phyloP scores from a whole-genome alignment of 2,888 invertebrate genomes.

The Automeris io region DNA sequence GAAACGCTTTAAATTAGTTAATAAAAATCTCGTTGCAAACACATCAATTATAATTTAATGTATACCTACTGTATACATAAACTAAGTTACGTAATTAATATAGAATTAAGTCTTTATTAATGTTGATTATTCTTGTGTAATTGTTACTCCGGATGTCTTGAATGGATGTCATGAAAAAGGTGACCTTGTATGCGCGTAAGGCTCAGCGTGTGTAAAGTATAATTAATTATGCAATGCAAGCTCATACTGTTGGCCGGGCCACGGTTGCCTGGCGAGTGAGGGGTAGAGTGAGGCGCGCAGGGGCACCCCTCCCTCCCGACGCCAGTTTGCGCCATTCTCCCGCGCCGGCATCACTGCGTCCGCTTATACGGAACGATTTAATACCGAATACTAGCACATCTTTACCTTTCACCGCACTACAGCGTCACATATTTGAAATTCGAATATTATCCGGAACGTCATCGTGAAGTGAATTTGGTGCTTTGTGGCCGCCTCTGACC shows the following conservation, averaged over 20 bases:
- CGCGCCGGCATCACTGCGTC: conserved; percentile 64
- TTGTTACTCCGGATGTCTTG: conserved; percentile 15
- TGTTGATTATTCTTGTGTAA: background rate
- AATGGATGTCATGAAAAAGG: conserved; percentile 39
- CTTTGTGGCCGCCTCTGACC: conserved; percentile 61
- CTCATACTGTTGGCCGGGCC: conserved; percentile 57
- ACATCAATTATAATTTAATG: too few relatives aligned
- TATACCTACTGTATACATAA: too few relatives aligned
- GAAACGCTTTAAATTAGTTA: too few relatives aligned
- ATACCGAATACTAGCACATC: conserved; percentile 64
- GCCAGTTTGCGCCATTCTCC: conserved; percentile 72
- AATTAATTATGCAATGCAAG: conserved; percentile 73
- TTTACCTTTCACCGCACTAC: conserved; percentile 65
- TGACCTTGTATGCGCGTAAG: conserved; percentile 67
- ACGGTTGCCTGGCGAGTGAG: conserved; percentile 21
- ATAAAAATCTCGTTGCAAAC: too few relatives aligned
- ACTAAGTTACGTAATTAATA: too few relatives aligned
- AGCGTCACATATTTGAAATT: conserved; percentile 52
- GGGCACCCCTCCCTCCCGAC: conserved; percentile 39
- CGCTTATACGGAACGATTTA: conserved; percentile 59
- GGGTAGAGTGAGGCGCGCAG: conserved; percentile 24
- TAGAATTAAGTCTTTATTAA: too few relatives aligned
- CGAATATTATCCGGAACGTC: conserved; percentile 56
- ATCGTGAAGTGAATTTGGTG: conserved; percentile 70
- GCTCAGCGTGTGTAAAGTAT: conserved; percentile 59